Evolutionary conservation across 2,888 invertebrate genomes (phyloP), one percentile per base, ranked within the genome.

Genomic region (Platerodrilus igneus): DNA sequence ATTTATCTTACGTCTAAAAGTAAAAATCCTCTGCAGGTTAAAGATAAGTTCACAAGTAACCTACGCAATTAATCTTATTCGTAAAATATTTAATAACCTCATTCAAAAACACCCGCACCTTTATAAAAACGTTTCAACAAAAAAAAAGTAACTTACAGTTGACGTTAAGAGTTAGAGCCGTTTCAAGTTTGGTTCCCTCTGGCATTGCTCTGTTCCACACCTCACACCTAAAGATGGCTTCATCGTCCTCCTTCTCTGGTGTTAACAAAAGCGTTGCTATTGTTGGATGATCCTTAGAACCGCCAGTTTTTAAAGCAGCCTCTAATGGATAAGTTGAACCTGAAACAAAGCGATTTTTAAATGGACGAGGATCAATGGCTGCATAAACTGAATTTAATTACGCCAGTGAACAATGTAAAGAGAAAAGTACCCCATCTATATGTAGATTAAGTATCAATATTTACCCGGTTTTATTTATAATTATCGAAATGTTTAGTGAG

Each of bases 141-240:
- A n/a, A n/a, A n/a, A n/a, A n/a, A n/a, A n/a, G n/a, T n/a, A n/a
- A 85, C 88, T 88, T 72, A 90, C 89, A 93, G 71, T 91, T 89
- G 48, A 93, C 92, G 67, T 83, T 86, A 40, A 93, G 75, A 14
- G 82, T 81, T 46, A 91, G 83, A 8, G 79, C 79, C 9, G 88
- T 78, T 56, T 88, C 87, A 48, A 91, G 70, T 53, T 86, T 86
- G 41, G 82, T 79, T 23, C 84, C 85, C 41, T 85, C 82, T 1
- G 81, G 77, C 79, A 93, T 84, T 50, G 92, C 93, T 28, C 92
- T 75, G 71, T 93, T 93, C 76, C 86, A 83, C 33, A 93, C 91
- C 48, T 86, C 84, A 67, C 93, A 93, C 42, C 85, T 78, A 70
- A 84, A 91, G 33, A 78, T 75, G 41, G 87, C 84, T 6, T 84